phyloP scores from a whole-genome alignment of 2,113 vertebrate species.

The Trematomus loennbergii region DNA sequence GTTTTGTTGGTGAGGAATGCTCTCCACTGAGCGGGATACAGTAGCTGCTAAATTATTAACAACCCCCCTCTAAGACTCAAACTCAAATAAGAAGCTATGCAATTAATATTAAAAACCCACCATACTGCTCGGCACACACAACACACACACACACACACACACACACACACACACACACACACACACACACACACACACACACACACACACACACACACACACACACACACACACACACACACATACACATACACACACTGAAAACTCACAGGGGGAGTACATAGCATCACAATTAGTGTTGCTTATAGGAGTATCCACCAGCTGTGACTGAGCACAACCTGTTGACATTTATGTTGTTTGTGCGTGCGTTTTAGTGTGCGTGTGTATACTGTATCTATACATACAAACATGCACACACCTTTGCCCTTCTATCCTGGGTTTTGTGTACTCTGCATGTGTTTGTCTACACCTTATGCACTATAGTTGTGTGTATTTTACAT shows the following conservation, averaged over 20 bases:
- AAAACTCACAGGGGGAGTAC: conserved; percentile 5
- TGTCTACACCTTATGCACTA: neutral
- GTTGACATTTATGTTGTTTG: conserved; percentile 54
- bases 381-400: neutral
- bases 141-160: no score
- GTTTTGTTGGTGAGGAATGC: neutral
- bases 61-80: conserved; percentile 47
- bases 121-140: no score
- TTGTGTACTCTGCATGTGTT: neutral
- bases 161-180: no score
- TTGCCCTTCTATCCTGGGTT: neutral
- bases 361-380: conserved; percentile 40
- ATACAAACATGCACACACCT: neutral
- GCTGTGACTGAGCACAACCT: conserved; percentile 68
- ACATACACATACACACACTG: conserved; percentile 49
- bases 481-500: neutral
- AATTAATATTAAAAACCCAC: conserved; percentile 75
- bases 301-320: conserved; percentile 56
- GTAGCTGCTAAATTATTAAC: conserved; percentile 77
- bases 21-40: conserved; percentile 48
- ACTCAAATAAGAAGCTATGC: conserved; percentile 67
- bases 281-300: conserved; percentile 67
- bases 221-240: conserved; percentile 15
- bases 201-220: neutral
- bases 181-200: no score